phyloP scores from a whole-genome alignment of 2,113 vertebrate species.

The Callopanchax toddi region DNA sequence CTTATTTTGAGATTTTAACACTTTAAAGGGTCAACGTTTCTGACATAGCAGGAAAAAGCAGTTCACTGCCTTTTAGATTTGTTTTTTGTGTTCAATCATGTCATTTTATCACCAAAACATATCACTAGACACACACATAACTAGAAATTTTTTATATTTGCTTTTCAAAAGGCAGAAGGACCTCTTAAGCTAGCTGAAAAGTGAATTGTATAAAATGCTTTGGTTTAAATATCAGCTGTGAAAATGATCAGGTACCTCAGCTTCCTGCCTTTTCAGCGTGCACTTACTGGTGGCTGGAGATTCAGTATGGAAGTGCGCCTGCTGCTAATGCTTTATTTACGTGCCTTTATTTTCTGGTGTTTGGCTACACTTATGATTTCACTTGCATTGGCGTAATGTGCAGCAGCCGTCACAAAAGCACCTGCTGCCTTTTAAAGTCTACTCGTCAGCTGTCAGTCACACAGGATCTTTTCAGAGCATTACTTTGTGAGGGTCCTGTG shows the following conservation, averaged over 20 bases:
- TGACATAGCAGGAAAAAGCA: neutral
- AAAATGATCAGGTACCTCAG: neutral
- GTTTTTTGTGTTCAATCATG: neutral
- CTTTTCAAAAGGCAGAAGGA: neutral
- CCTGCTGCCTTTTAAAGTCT: conserved; percentile 40
- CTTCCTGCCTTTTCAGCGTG: neutral
- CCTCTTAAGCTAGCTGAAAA: neutral
- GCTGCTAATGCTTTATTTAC: conserved; percentile 15
- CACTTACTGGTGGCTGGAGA: neutral
- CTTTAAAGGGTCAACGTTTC: neutral
- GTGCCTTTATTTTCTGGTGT: conserved; percentile 30
- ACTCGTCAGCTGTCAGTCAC: conserved; percentile 39
- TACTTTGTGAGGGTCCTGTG: conserved; percentile 5
- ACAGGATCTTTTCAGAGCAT: conserved; percentile 23
- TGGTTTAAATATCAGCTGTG: neutral
- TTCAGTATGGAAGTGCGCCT: neutral
- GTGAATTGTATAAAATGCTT: neutral
- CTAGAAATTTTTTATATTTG: neutral
- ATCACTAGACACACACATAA: neutral
- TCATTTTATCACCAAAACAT: neutral
- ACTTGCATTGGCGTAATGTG: conserved; percentile 22
- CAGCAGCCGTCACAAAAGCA: conserved; percentile 44
- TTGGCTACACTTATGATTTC: conserved; percentile 33
- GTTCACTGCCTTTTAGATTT: neutral
- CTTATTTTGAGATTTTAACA: too few relatives aligned